A percentile compares a stretch with the other conserved stretches of the same genome.
These are phyloP conservation scores for Syngnathus typhle DNA, from an alignment of 2,113 vertebrate species.

Conservation along the genomic window DNA sequence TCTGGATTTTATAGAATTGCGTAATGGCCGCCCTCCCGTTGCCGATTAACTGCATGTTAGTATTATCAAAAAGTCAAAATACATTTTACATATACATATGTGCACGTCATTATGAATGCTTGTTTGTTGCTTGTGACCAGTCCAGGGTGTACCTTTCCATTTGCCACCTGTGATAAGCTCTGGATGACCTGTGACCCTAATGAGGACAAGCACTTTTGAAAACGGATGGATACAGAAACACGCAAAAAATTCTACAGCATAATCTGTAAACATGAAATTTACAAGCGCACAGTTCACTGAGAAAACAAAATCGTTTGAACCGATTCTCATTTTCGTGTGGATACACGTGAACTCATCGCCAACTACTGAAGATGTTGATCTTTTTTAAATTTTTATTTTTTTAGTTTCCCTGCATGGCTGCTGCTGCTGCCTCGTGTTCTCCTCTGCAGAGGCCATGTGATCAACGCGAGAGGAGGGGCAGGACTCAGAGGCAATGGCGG, in stretches of 20 bases:
- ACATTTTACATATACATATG: too few relatives aligned
- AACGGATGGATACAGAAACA: too few relatives aligned
- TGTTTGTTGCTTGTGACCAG: too few relatives aligned
- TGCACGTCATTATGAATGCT: too few relatives aligned
- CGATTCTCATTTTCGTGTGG: neutral
- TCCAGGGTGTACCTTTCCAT: too few relatives aligned
- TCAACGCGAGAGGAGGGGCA: constrained; percentile 15
- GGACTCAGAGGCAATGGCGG: neutral
- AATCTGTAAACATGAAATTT: neutral
- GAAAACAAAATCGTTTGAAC: neutral
- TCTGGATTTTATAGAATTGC: too few relatives aligned
- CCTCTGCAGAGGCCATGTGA: constrained; percentile 44
- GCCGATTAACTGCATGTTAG: too few relatives aligned
- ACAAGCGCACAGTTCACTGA: neutral
- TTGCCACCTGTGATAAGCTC: neutral
- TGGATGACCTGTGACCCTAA: neutral
- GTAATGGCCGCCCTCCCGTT: too few relatives aligned
- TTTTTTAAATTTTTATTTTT: neutral
- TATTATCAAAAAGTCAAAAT: too few relatives aligned
- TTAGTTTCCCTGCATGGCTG: constrained; percentile 14
- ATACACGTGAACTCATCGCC: neutral
- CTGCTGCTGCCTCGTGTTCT: constrained; percentile 37
- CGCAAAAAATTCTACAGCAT: neutral
- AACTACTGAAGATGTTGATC: constrained; percentile 1
- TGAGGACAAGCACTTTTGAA: neutral